Percentiles rank a stretch among this genome's conserved stretches.
Conservation (phyloP, 2,113 vertebrate species). For the Arenaria interpres region DNA sequence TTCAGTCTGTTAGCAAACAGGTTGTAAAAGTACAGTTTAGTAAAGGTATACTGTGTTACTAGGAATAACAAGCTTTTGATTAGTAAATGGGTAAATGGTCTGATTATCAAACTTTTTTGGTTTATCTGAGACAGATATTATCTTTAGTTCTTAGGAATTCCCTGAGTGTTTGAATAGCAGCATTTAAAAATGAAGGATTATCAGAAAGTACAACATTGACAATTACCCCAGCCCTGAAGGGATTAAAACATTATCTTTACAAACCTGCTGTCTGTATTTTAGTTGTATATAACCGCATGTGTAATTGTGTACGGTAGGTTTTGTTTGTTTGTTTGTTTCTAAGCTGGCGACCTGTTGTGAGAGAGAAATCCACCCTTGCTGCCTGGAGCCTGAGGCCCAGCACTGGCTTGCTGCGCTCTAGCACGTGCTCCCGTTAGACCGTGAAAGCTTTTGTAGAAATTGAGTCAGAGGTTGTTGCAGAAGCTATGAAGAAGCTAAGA, state of each 20-base stretch:
- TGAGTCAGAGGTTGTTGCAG: not conserved
- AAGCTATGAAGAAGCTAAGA: not conserved
- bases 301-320: not conserved
- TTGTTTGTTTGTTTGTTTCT: not conserved
- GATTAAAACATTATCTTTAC: not conserved
- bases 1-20: not conserved
- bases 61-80: not conserved
- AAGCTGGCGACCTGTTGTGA: not conserved
- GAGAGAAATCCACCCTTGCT: not conserved
- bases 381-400: not conserved
- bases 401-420: not conserved
- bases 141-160: not conserved
- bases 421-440: not conserved
- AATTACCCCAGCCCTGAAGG: not conserved
- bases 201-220: not conserved
- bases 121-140: not conserved
- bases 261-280: not conserved
- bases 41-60: not conserved
- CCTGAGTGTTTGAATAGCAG: not conserved
- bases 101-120: not conserved
- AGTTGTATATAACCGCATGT: not conserved
- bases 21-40: not conserved
- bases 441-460: not conserved
- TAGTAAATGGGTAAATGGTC: not conserved
- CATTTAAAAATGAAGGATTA: not conserved